Percentiles rank a stretch among this genome's conserved stretches.
Evolutionary conservation across 2,888 invertebrate species (phyloP).

Genomic region (Coenonympha glycerion): DNA sequence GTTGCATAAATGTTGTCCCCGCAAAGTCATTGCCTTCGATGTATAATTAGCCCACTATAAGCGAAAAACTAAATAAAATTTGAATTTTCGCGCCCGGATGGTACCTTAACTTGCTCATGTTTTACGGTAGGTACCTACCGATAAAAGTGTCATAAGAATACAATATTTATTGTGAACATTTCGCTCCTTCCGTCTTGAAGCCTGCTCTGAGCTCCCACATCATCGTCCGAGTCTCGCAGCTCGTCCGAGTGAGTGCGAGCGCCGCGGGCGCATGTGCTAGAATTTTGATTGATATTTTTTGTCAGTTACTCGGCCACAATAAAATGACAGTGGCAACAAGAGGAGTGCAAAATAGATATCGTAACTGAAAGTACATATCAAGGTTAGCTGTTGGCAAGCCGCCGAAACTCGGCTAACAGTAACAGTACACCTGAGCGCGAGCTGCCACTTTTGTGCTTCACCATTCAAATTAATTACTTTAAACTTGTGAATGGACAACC

Average conservation of each 20-base stretch:
- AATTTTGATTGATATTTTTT: constrained; percentile 77
- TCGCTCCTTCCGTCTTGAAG: constrained; percentile 8
- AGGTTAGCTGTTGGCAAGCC: constrained; percentile 66
- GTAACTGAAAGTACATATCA: constrained; percentile 72
- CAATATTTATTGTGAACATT: not conserved
- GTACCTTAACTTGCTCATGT: too few relatives aligned
- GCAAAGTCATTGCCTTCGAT: too few relatives aligned
- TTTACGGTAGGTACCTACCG: too few relatives aligned
- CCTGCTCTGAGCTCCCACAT: constrained; percentile 25
- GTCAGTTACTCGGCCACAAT: constrained; percentile 72
- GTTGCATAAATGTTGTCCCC: too few relatives aligned
- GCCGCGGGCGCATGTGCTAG: constrained; percentile 73
- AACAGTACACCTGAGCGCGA: constrained; percentile 67
- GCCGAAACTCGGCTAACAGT: constrained; percentile 70
- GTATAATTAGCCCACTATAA: too few relatives aligned
- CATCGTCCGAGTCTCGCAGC: constrained; percentile 35
- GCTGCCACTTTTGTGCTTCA: constrained; percentile 57
- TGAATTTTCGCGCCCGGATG: too few relatives aligned
- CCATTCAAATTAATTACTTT: constrained; percentile 63
- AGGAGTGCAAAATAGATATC: constrained; percentile 71
- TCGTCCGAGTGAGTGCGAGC: constrained; percentile 49
- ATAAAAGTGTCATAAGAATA: too few relatives aligned
- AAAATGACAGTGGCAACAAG: constrained; percentile 73
- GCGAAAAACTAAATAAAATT: too few relatives aligned
- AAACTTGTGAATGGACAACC: constrained; percentile 55